Conservation (phyloP, 2,888 invertebrate genomes). For the Imbricaverruca yamaguchii region DNA sequence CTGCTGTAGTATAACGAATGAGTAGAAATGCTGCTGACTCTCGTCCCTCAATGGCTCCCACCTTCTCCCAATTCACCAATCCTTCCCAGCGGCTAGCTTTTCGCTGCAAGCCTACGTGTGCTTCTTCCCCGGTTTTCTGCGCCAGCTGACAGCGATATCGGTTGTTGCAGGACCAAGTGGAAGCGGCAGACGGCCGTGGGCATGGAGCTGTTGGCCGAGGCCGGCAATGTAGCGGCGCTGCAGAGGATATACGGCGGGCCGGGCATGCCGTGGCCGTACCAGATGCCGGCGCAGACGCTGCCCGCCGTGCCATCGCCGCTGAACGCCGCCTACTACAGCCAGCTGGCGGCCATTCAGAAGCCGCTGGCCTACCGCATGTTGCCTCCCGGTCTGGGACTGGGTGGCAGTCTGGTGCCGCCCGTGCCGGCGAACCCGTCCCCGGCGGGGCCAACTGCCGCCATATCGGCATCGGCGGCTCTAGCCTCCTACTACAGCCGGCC, state of each 20-base stretch:
- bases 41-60: no score
- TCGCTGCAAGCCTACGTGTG: no score
- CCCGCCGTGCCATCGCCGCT: constrained; percentile 28
- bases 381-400: constrained; percentile 34
- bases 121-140: not conserved
- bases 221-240: constrained; percentile 97
- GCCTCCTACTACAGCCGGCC: constrained; percentile 20
- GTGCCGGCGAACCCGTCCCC: not conserved
- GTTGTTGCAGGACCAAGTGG: constrained; percentile 74
- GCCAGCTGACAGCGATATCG: not conserved
- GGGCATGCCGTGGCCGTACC: constrained; percentile 27
- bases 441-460: not conserved
- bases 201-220: constrained; percentile 89
- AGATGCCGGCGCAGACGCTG: constrained; percentile 30
- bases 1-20: no score
- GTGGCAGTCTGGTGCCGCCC: constrained; percentile 23
- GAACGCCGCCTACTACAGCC: constrained; percentile 32
- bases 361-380: constrained; percentile 66
- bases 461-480: constrained; percentile 1
- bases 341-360: constrained; percentile 56
- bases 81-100: no score
- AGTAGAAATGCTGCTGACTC: no score
- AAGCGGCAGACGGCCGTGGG: constrained; percentile 98
- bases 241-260: constrained; percentile 72
- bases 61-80: no score